phyloP scores from a whole-genome alignment of 2,888 invertebrate genomes.

The Rhamnusium bicolor region DNA sequence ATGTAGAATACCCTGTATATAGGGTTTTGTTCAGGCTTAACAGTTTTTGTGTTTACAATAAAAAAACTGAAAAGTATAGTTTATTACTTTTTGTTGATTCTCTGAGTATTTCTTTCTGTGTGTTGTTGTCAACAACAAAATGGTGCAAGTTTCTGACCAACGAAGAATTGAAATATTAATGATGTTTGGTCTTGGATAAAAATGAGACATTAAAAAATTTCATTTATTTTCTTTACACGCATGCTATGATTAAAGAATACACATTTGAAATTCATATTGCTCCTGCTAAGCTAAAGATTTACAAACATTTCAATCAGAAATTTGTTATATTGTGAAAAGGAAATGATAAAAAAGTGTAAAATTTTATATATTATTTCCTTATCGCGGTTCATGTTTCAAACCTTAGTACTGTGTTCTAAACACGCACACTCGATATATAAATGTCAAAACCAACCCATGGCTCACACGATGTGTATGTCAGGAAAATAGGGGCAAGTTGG shows the following conservation, averaged over 20 bases:
- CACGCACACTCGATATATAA: conserved; percentile 15
- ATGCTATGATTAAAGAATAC: neutral
- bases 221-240: neutral
- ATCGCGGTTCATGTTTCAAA: conserved; percentile 36
- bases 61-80: too few species aligned
- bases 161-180: too few species aligned
- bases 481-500: neutral
- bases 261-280: neutral
- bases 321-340: neutral
- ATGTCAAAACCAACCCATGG: conserved; percentile 4
- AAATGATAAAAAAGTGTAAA: conserved; percentile 34
- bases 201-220: too few species aligned
- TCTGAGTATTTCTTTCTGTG: too few species aligned
- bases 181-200: too few species aligned
- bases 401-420: neutral
- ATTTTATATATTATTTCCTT: conserved; percentile 38
- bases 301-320: conserved; percentile 6
- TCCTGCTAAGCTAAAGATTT: neutral
- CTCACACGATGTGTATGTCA: neutral
- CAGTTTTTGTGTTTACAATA: too few species aligned
- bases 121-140: too few species aligned
- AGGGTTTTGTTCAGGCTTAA: too few species aligned
- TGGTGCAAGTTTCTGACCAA: too few species aligned
- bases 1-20: too few species aligned
- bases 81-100: too few species aligned